Evolutionary conservation across 2,113 vertebrate species (phyloP).

Genomic region (Prolemur simus): DNA sequence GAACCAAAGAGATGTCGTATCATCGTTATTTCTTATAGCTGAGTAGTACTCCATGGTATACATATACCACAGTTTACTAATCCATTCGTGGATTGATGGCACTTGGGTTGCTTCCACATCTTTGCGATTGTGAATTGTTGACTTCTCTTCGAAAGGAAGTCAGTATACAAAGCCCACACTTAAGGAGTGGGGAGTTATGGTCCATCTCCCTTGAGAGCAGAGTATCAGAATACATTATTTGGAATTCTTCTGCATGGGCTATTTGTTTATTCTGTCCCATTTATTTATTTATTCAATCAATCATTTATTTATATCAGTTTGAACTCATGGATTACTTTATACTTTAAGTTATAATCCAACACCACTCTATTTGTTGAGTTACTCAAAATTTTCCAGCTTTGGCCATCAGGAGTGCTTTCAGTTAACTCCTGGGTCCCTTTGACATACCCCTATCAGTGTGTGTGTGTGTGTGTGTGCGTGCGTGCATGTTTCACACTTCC

Average conservation of each 20-base stretch:
- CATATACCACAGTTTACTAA: no score
- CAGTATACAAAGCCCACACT: not conserved
- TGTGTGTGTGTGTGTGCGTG: not conserved
- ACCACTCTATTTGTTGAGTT: not conserved
- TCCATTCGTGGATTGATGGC: no score
- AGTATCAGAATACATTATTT: not conserved
- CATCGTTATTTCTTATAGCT: no score
- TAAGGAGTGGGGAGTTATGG: no score
- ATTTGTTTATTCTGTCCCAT: not conserved
- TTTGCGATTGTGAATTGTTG: no score
- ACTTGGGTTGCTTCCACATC: no score
- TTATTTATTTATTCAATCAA: not conserved
- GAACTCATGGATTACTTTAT: not conserved
- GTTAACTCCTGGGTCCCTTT: not conserved
- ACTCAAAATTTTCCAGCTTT: not conserved
- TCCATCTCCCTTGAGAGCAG: no score
- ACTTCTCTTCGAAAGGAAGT: not conserved
- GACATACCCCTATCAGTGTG: not conserved
- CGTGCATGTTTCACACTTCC: not conserved
- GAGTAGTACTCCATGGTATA: no score
- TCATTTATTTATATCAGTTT: not conserved
- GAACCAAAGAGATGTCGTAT: no score
- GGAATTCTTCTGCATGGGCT: not conserved
- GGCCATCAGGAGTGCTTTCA: not conserved
- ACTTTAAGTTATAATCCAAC: not conserved